A percentile compares a stretch with the other conserved stretches of the same genome.
Conservation (phyloP, 2,113 vertebrate genomes). For the Sinosuthora webbiana region DNA sequence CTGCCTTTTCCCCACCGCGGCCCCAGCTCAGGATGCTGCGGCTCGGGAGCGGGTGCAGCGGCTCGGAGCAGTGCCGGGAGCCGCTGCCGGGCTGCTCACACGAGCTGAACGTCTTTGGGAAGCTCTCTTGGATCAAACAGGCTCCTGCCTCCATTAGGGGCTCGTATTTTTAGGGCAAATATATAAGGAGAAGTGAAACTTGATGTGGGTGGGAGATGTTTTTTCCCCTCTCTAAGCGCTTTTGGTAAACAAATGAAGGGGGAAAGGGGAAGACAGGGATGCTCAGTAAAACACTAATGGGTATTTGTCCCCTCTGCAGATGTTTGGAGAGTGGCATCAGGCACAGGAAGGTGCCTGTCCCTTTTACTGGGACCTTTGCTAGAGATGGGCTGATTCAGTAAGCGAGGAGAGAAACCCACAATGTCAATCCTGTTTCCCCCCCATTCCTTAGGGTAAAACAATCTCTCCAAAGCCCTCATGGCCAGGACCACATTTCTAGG, state of each 20-base stretch:
- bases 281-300: neutral
- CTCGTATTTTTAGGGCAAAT: neutral
- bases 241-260: neutral
- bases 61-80: neutral
- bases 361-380: neutral
- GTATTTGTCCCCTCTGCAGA: neutral
- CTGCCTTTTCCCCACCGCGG: neutral
- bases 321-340: neutral
- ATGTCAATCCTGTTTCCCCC: rapidly evolving
- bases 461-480: neutral
- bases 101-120: neutral
- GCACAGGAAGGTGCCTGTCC: neutral
- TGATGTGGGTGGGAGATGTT: neutral
- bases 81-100: neutral
- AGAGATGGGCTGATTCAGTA: neutral
- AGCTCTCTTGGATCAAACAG: neutral
- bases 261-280: neutral
- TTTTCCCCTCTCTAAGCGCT: neutral
- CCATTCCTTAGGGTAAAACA: neutral
- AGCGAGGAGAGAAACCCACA: rapidly evolving
- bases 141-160: neutral
- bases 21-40: neutral
- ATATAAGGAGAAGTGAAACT: neutral
- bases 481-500: neutral
- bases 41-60: neutral